phyloP scores from a whole-genome alignment of 1,140 invertebrate species.

The Trichoplusia ni region DNA sequence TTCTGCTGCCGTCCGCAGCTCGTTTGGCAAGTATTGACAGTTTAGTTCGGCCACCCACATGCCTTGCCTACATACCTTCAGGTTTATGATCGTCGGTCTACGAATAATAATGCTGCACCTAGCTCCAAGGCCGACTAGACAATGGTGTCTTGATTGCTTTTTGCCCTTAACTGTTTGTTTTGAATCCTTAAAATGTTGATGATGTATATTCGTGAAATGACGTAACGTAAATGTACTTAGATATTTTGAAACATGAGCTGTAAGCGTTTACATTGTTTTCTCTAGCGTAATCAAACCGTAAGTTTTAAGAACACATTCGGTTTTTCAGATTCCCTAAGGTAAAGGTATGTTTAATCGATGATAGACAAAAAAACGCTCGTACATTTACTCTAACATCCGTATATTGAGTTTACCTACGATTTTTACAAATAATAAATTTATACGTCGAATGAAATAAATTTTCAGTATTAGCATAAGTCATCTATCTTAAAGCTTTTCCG shows the following conservation, averaged over 20 bases:
- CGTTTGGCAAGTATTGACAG: slow-evolving; percentile 47
- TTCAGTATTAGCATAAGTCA: no score
- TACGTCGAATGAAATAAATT: no score
- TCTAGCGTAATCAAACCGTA: no score
- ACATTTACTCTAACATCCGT: no score
- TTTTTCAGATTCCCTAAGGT: no score
- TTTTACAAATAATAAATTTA: no score
- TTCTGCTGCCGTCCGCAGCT: slow-evolving; percentile 51
- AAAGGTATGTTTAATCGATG: no score
- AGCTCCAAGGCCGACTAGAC: slow-evolving; percentile 43
- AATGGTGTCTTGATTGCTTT: slow-evolving; percentile 63
- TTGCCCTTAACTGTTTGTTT: slow-evolving; percentile 49
- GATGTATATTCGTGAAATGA: slow-evolving; percentile 11
- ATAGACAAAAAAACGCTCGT: no score
- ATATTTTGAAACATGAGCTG: background rate
- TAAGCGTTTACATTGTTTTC: no score
- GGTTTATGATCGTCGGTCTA: slow-evolving; percentile 43
- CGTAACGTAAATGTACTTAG: background rate
- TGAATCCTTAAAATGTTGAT: slow-evolving; percentile 18
- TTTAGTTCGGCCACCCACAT: slow-evolving; percentile 59
- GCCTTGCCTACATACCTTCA: slow-evolving; percentile 49
- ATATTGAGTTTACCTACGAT: no score
- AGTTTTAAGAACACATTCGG: no score
- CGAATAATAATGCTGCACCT: slow-evolving; percentile 66
- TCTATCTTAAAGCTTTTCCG: no score